Conservation (phyloP, 2,113 vertebrate genomes). For the Fregata magnificens region DNA sequence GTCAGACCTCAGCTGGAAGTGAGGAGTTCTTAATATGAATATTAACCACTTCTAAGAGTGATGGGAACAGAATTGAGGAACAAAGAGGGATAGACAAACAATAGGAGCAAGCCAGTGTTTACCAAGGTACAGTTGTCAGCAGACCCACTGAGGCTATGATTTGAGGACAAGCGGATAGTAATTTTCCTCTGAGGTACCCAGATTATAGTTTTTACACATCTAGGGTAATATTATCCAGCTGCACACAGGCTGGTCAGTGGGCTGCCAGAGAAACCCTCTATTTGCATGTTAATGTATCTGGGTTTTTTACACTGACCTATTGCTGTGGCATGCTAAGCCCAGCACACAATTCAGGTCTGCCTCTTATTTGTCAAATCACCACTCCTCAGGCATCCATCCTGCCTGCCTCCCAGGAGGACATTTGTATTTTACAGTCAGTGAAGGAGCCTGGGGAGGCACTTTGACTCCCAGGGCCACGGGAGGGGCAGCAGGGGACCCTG, state of each 20-base stretch:
- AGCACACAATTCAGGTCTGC: neutral
- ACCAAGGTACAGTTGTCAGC: neutral
- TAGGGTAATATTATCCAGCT: neutral
- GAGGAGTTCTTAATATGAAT: neutral
- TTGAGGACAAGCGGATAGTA: neutral
- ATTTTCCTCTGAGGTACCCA: neutral
- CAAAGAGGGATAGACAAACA: neutral
- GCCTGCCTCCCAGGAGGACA: too few species aligned
- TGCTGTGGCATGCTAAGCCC: neutral
- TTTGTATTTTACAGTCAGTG: neutral
- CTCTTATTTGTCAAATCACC: accelerated
- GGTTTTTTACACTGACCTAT: neutral
- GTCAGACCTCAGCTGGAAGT: neutral
- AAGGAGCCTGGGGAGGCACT: too few species aligned
- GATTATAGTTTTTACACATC: neutral
- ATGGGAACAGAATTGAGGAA: neutral
- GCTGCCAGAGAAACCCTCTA: neutral
- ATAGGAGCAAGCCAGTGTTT: neutral
- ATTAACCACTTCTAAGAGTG: neutral
- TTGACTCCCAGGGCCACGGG: neutral
- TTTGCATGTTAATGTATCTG: neutral
- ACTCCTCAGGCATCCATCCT: neutral
- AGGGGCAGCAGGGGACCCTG: neutral
- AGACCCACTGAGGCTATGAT: neutral
- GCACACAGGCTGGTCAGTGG: neutral